phyloP scores from a whole-genome alignment of 2,113 vertebrate species.

The Apus apus region DNA sequence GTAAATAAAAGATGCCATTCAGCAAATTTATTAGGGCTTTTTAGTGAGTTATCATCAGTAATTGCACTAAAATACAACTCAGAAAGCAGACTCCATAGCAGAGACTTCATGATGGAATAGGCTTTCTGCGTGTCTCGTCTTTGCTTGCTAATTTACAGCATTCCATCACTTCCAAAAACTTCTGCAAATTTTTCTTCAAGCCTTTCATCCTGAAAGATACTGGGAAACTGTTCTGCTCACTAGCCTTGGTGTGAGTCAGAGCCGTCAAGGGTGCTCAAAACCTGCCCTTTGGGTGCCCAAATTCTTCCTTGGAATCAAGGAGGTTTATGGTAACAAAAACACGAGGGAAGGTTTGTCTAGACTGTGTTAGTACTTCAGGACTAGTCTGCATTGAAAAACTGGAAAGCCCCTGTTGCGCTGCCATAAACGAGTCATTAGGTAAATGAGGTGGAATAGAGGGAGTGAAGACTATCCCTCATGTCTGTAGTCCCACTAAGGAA shows the following conservation, averaged over 20 bases:
- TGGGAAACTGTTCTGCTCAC: neutral
- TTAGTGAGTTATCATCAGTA: slow-evolving; percentile 29
- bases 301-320: neutral
- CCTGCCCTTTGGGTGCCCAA: neutral
- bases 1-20: slow-evolving; percentile 6
- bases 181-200: neutral
- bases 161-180: neutral
- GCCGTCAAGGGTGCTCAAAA: neutral
- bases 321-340: neutral
- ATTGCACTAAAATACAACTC: slow-evolving; percentile 4
- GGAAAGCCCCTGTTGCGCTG: neutral
- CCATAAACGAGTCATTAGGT: neutral
- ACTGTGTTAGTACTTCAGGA: neutral
- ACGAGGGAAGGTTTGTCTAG: neutral
- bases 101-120: neutral
- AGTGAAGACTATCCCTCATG: neutral
- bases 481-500: neutral
- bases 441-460: neutral
- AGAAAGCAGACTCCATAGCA: neutral
- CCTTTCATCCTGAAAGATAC: neutral
- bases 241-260: neutral
- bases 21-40: slow-evolving; percentile 54
- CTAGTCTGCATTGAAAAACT: neutral
- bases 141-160: slow-evolving; percentile 19
- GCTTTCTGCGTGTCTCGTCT: neutral